phyloP scores from a whole-genome alignment of 2,113 vertebrate genomes.

The Candoia aspera region DNA sequence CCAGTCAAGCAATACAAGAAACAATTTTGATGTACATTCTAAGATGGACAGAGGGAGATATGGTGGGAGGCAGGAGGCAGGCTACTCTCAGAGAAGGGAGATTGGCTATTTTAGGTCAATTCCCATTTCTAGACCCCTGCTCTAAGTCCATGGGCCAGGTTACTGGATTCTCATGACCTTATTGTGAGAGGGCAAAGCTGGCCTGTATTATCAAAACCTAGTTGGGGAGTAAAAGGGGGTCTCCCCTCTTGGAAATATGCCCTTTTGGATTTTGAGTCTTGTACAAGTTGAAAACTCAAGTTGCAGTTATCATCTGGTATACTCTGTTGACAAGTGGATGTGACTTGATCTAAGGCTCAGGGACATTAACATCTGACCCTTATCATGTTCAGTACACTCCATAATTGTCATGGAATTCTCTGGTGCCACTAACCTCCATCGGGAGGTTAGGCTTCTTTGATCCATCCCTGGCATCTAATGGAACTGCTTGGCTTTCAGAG shows the following conservation, averaged over 20 bases:
- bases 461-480: too few relatives aligned
- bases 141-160: background rate
- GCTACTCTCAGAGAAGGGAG: background rate
- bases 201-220: background rate
- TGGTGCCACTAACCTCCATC: too few relatives aligned
- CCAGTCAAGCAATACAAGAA: background rate
- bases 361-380: too few relatives aligned
- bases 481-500: too few relatives aligned
- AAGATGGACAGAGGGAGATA: background rate
- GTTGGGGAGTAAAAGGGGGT: background rate
- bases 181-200: background rate
- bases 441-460: too few relatives aligned
- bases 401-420: too few relatives aligned
- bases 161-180: background rate
- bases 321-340: background rate
- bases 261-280: background rate
- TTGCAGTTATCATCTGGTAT: background rate
- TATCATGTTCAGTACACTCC: too few relatives aligned
- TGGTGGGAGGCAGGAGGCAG: background rate
- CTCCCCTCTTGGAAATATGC: background rate
- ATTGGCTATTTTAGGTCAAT: background rate
- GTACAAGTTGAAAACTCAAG: too few relatives aligned
- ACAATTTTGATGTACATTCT: background rate
- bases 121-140: background rate
- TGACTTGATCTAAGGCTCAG: too few relatives aligned